phyloP scores from a whole-genome alignment of 2,113 vertebrate genomes.

The Hystrix brachyura region DNA sequence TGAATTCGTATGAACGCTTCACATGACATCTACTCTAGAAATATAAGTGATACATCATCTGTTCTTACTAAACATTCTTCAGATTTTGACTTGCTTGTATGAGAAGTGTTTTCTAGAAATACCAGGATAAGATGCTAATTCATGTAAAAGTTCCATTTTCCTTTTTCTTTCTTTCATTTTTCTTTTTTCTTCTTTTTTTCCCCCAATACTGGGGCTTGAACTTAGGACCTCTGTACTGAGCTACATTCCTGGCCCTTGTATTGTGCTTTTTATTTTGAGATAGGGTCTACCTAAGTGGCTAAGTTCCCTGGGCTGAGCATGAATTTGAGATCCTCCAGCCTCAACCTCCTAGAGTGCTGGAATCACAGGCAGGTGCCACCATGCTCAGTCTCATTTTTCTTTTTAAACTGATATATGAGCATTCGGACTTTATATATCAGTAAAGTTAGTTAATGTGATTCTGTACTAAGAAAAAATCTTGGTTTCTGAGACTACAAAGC shows the following conservation, averaged over 20 bases:
- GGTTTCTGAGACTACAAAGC: background rate
- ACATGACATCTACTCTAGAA: background rate
- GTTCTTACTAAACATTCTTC: background rate
- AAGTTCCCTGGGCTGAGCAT: background rate
- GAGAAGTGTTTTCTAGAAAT: background rate
- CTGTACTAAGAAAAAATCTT: background rate
- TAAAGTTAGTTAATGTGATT: background rate
- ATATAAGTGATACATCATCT: background rate
- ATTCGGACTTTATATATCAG: background rate
- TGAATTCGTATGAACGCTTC: background rate
- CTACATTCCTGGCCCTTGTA: background rate
- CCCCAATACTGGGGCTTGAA: background rate
- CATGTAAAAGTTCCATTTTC: background rate
- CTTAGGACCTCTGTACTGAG: background rate
- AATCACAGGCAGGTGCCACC: background rate
- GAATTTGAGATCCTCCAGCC: background rate
- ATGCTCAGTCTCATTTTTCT: background rate
- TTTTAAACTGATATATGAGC: slow-evolving; percentile 1
- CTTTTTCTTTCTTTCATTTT: background rate
- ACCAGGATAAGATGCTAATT: background rate
- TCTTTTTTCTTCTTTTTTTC: background rate
- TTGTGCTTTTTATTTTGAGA: background rate
- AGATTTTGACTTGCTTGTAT: background rate
- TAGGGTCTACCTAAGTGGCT: background rate
- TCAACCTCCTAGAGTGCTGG: background rate